These are phyloP conservation scores for Aproaerema taeniolella DNA, from an alignment of 2,888 invertebrate species.

Conservation along the genomic window DNA sequence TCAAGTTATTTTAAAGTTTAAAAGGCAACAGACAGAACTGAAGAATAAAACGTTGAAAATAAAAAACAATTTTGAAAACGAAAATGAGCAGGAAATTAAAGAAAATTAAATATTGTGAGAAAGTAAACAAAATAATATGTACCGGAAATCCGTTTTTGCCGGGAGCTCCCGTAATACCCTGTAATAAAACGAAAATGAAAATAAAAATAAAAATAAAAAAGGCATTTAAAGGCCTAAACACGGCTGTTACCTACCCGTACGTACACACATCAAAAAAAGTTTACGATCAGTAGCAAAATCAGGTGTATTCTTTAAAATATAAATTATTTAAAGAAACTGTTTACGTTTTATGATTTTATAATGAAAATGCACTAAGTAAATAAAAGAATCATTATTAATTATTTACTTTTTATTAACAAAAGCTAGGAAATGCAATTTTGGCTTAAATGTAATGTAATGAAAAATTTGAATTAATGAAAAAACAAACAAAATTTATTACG, in stretches of 20 bases:
- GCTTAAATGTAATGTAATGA: no score
- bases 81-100: background rate
- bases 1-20: background rate
- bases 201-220: conserved; percentile 15
- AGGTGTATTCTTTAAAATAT: background rate
- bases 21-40: background rate
- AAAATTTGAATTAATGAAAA: no score
- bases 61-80: background rate
- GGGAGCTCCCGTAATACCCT: conserved; percentile 88
- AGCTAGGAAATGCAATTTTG: no score
- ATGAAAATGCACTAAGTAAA: no score
- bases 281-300: no score
- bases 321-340: background rate
- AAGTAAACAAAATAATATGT: conserved; percentile 54
- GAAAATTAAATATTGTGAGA: conserved; percentile 2
- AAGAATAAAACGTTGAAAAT: background rate
- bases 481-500: no score
- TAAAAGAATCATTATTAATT: no score
- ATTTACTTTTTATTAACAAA: no score
- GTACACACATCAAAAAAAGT: no score
- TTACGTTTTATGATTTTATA: no score
- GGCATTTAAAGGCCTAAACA: background rate
- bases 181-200: conserved; percentile 53
- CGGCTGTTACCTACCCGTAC: background rate
- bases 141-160: conserved; percentile 96